Evolutionary conservation across 2,797 vertebrate genomes (phyloP).

Genomic region (Bucorvus abyssinicus): DNA sequence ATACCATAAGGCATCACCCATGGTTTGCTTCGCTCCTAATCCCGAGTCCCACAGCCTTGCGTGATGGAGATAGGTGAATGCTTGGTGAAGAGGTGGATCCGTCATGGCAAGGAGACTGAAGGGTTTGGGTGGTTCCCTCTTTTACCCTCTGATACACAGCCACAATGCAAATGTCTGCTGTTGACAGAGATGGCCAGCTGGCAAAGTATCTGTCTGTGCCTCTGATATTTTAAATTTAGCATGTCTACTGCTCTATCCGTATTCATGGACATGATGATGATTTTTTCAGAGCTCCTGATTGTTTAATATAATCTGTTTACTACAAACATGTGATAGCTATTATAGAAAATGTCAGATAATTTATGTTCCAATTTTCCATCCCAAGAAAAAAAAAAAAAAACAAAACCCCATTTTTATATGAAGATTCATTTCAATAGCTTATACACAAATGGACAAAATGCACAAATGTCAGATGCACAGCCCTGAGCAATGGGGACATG

Average conservation of each 20-base stretch:
- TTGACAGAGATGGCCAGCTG: conserved; percentile 19
- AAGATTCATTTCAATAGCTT: conserved; percentile 6
- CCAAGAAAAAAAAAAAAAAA: not conserved
- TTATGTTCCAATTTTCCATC: not conserved
- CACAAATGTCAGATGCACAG: conserved; percentile 27
- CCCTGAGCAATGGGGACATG: not conserved
- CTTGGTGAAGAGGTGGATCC: not conserved
- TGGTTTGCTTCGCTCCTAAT: not conserved
- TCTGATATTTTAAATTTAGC: conserved; percentile 23
- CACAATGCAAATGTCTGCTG: not conserved
- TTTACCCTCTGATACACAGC: not conserved
- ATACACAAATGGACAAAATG: conserved; percentile 16
- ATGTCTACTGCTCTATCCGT: not conserved
- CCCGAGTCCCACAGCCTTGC: not conserved
- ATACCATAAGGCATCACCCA: fast-evolving
- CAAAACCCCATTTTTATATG: not conserved
- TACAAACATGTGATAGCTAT: conserved; percentile 3
- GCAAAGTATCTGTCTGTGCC: not conserved
- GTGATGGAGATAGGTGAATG: not conserved
- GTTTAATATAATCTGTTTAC: conserved; percentile 28
- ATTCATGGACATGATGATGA: not conserved
- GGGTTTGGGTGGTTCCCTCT: not conserved
- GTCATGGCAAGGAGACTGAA: fast-evolving
- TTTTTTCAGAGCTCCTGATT: conserved; percentile 1
- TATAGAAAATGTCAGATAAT: conserved; percentile 38